Conservation (phyloP, 2,797 vertebrate species). For the Thalassophryne amazonica region DNA sequence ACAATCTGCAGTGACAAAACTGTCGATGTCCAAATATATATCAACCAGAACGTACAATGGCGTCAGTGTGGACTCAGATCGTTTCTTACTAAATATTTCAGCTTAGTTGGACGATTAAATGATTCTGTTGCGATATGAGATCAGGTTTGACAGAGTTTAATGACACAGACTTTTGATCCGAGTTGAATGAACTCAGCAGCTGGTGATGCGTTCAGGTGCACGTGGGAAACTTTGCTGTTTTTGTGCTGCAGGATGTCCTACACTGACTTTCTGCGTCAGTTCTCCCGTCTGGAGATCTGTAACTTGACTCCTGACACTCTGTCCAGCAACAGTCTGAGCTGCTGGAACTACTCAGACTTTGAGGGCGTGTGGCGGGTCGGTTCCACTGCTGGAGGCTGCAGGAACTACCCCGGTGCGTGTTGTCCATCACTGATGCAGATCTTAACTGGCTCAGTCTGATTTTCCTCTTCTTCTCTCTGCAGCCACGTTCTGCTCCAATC, state of each 20-base stretch:
- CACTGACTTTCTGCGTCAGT: slow-evolving; percentile 55
- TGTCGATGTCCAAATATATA: too few species aligned
- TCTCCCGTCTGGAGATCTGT: slow-evolving; percentile 67
- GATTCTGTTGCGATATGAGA: too few species aligned
- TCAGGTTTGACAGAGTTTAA: too few species aligned
- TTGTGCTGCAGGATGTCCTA: slow-evolving; percentile 57
- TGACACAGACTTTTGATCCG: not conserved
- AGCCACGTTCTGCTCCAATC: slow-evolving; percentile 75
- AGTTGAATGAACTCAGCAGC: too few species aligned
- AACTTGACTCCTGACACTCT: slow-evolving; percentile 65
- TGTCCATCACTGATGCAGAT: too few species aligned
- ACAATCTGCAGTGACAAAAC: too few species aligned
- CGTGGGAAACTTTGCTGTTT: not conserved
- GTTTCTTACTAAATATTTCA: too few species aligned
- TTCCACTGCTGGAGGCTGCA: slow-evolving; percentile 62
- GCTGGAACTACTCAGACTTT: slow-evolving; percentile 52
- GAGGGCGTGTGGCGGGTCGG: slow-evolving; percentile 64
- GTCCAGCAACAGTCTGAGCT: slow-evolving; percentile 11
- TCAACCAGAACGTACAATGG: too few species aligned
- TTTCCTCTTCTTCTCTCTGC: not conserved
- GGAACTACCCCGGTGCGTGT: slow-evolving; percentile 55
- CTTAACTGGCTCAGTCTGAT: not conserved
- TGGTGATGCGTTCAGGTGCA: too few species aligned
- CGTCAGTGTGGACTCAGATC: too few species aligned
- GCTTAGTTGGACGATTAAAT: too few species aligned